These are phyloP conservation scores for Berghia stephanieae DNA, from an alignment of 1,140 invertebrate genomes.

Conservation along the genomic window DNA sequence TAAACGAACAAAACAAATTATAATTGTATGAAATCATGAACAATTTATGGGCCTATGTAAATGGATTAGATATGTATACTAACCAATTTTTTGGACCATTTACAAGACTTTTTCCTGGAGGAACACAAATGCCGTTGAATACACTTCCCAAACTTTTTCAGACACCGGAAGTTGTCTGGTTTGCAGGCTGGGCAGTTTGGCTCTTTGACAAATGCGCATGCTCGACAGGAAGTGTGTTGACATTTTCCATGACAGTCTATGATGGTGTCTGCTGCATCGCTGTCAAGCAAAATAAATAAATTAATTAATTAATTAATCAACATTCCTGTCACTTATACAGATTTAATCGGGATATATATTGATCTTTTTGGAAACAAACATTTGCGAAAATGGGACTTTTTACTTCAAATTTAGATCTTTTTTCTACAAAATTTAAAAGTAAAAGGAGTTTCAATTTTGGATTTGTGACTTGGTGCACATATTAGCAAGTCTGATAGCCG, in stretches of 20 bases:
- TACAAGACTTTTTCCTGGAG: background rate
- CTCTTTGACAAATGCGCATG: slow-evolving; percentile 51
- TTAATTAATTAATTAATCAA: background rate
- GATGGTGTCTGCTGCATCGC: slow-evolving; percentile 56
- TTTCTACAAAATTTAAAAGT: background rate
- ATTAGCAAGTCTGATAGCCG: too few species aligned
- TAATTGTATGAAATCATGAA: background rate
- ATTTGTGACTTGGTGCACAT: too few species aligned
- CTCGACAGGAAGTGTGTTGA: slow-evolving; percentile 64
- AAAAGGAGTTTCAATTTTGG: too few species aligned
- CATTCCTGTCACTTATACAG: background rate
- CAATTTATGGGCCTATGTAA: background rate
- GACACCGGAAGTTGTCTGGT: slow-evolving; percentile 58
- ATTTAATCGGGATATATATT: too few species aligned
- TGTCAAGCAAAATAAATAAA: slow-evolving; percentile 37
- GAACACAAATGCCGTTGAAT: slow-evolving; percentile 50
- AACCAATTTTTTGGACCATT: background rate
- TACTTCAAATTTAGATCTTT: background rate
- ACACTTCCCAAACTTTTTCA: slow-evolving; percentile 60
- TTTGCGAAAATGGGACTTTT: too few species aligned
- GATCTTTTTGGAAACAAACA: too few species aligned
- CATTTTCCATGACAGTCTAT: slow-evolving; percentile 57
- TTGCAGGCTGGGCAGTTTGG: slow-evolving; percentile 51
- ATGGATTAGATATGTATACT: background rate
- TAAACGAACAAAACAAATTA: background rate